Conservation (phyloP, 2,888 invertebrate species). For the Protonemura montana region DNA sequence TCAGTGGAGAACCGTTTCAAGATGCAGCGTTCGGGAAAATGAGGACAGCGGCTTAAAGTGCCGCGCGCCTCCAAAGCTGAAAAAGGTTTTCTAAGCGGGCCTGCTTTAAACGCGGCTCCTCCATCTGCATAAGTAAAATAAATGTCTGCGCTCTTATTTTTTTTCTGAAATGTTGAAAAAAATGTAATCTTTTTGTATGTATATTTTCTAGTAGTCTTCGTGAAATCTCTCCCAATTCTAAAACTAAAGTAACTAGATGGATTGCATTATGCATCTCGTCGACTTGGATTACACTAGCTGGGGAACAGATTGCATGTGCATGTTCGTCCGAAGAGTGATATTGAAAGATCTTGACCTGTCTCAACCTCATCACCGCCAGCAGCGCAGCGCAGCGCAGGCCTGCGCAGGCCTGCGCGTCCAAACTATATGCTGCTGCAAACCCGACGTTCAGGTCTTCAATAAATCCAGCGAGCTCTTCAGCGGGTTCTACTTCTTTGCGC, state of each 20-base stretch:
- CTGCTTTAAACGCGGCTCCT: not conserved
- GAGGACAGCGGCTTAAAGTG: not conserved
- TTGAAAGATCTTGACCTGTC: slow-evolving; percentile 27
- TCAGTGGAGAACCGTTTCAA: not conserved
- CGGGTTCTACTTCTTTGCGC: not conserved
- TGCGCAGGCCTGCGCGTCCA: not conserved
- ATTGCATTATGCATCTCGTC: not conserved
- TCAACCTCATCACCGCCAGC: not conserved
- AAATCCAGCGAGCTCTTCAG: not conserved
- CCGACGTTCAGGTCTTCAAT: not conserved
- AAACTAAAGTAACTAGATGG: not conserved
- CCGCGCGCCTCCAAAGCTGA: not conserved
- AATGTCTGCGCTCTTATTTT: not conserved
- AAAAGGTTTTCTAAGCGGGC: not conserved
- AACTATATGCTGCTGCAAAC: not conserved
- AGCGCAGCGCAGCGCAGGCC: not conserved
- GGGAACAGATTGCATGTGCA: not conserved
- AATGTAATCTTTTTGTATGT: no score
- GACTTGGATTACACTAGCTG: not conserved
- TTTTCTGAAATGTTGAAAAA: no score
- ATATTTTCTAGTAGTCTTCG: not conserved
- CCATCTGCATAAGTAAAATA: not conserved
- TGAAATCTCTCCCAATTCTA: not conserved
- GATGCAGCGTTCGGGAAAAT: not conserved
- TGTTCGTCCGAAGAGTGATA: not conserved